Evolutionary conservation across 2,113 vertebrate genomes (phyloP).

Genomic region (Rhinichthys klamathensis): DNA sequence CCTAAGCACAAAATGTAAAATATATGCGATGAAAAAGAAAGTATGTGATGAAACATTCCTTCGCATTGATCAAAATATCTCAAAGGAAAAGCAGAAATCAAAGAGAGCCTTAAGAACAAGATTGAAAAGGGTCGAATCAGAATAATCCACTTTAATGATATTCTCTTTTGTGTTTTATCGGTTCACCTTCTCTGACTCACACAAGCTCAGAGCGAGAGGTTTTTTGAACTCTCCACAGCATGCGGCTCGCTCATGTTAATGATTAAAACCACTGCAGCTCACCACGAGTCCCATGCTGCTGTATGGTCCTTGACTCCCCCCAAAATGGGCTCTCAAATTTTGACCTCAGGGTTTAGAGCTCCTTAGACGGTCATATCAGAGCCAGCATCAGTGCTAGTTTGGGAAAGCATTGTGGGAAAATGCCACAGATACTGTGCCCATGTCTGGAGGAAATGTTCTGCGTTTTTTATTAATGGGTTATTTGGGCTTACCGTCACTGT

Average conservation of each 20-base stretch:
- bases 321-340: neutral
- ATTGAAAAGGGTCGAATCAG: conserved; percentile 29
- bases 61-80: conserved; percentile 45
- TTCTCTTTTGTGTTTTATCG: conserved; percentile 50
- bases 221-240: conserved; percentile 13
- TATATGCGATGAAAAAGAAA: neutral
- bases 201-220: conserved; percentile 47
- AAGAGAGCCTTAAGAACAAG: conserved; percentile 37
- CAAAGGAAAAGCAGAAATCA: conserved; percentile 5
- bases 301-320: neutral
- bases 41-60: conserved; percentile 27
- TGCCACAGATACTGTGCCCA: conserved; percentile 15
- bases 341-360: neutral
- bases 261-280: conserved; percentile 9
- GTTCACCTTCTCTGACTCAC: conserved; percentile 41
- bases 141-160: conserved; percentile 45
- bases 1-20: neutral
- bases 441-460: neutral
- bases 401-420: conserved; percentile 40
- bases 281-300: neutral
- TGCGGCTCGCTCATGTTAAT: conserved; percentile 23
- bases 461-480: conserved; percentile 46
- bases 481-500: conserved; percentile 39
- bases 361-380: neutral
- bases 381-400: conserved; percentile 13